These are phyloP conservation scores for mouse (Mus musculus) DNA, from an alignment of 2,113 vertebrate species.

Conservation along the genomic window DNA sequence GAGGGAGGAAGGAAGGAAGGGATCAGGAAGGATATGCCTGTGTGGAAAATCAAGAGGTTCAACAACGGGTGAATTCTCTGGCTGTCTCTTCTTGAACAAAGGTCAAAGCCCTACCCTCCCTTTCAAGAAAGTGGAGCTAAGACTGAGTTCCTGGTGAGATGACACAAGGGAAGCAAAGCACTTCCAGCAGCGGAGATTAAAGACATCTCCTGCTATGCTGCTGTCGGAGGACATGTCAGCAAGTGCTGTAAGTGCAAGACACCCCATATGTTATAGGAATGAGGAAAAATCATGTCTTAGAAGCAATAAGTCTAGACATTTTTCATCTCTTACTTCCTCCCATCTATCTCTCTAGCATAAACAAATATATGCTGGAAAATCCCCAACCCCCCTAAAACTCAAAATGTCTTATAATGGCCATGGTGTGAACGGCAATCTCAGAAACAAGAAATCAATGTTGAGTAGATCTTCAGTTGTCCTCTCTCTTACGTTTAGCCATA, in stretches of 20 bases:
- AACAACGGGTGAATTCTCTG: background rate
- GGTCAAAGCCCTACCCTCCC: background rate
- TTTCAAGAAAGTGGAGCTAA: background rate
- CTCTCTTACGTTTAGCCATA: background rate
- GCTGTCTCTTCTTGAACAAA: background rate
- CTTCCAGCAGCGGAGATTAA: background rate
- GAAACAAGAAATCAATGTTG: background rate
- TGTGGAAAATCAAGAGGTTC: background rate
- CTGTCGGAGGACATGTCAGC: background rate
- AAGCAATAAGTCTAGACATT: background rate
- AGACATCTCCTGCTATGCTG: background rate
- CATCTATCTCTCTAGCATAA: background rate
- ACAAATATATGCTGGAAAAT: background rate
- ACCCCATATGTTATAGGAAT: background rate
- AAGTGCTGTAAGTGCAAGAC: background rate
- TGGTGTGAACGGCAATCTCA: fast-evolving
- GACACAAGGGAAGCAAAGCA: background rate
- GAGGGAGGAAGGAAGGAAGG: background rate
- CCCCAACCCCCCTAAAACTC: background rate
- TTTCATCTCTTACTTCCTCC: background rate
- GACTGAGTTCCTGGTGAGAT: background rate
- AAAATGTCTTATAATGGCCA: background rate
- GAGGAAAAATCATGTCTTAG: background rate
- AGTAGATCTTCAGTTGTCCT: background rate
- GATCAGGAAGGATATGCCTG: background rate